Evolutionary conservation across 2,888 invertebrate genomes (phyloP), one percentile per base, ranked within the genome.

Genomic region (Hypolimnas misippus): DNA sequence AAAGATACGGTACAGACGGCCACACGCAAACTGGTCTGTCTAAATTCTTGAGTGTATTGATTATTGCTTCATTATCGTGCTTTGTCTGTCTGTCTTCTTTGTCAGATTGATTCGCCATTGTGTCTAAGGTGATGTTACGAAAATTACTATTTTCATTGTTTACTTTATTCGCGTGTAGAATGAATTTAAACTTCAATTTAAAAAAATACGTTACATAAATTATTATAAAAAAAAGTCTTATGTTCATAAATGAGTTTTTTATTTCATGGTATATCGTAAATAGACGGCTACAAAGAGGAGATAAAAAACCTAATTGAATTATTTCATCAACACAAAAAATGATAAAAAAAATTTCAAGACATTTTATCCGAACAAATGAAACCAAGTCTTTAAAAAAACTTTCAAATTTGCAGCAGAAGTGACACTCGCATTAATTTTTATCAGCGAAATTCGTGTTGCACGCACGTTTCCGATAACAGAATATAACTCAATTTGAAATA

Each of bases 401-500:
- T 44, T 3, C 44, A 8, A 12, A 19, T 8, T 19, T 21, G 12
- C 44, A 46, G 29, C 25, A 49, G 25, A 49, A 49, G 25, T 49
- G 25, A 49, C 49, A 49, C 25, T 49, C 25, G 52, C 33, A 52
- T 52, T 52, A 17, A 55, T 50, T 55, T 61, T 51, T 55, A 55
- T 61, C 40, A 59, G 19, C 25, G 19, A 40, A 21, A 53, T 57
- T 67, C 66, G 58, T 64, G 64, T 64, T 35, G 61, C 63, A 63
- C 58, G 58, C 66, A 59, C 58, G 21, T 3, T 35, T 31, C 25
- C 42, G 52, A 63, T 61, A 60, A 67, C 63, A 66, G 55, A 38
- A 62, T 67, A 68, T 69, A 70, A 68, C 66, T 68, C 72, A 71
- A 69, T 67, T 63, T 62, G 58, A 67, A 69, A 63, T 66, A 63